Evolutionary conservation across 2,888 invertebrate genomes (phyloP).

Genomic region (Melanotus villosus): DNA sequence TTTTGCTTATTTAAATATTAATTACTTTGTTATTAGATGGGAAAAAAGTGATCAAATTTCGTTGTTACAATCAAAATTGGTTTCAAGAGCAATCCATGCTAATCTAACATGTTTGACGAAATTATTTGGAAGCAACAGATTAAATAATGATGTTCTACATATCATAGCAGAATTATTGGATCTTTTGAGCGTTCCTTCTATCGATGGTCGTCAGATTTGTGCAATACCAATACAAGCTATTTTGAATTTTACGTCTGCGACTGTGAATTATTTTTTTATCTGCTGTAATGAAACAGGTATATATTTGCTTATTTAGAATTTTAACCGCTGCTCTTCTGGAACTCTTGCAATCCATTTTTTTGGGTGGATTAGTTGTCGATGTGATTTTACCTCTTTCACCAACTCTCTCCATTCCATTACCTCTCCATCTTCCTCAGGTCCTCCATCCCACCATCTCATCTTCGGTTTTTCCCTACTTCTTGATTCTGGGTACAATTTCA

Average conservation of each 20-base stretch:
- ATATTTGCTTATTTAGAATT: slow-evolving; percentile 21
- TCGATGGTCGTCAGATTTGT: slow-evolving; percentile 61
- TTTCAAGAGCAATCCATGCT: slow-evolving; percentile 68
- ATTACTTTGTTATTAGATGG: slow-evolving; percentile 70
- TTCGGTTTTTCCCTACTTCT: too few relatives aligned
- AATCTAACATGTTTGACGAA: slow-evolving; percentile 69
- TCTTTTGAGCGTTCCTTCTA: slow-evolving; percentile 75
- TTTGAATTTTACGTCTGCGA: slow-evolving; percentile 79
- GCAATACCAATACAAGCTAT: slow-evolving; percentile 77
- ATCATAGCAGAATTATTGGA: slow-evolving; percentile 76
- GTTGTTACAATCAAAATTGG: slow-evolving; percentile 66
- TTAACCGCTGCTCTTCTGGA: too few relatives aligned
- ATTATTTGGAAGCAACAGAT: slow-evolving; percentile 64
- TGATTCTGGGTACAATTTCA: too few relatives aligned
- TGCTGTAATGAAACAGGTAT: slow-evolving; percentile 79
- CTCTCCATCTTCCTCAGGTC: too few relatives aligned
- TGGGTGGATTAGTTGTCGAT: too few relatives aligned
- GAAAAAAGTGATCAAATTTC: slow-evolving; percentile 71
- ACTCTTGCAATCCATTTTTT: too few relatives aligned
- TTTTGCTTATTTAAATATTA: background rate
- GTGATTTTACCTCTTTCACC: too few relatives aligned
- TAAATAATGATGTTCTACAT: slow-evolving; percentile 67
- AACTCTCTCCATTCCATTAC: too few relatives aligned
- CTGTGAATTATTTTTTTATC: slow-evolving; percentile 83
- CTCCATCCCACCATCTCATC: too few relatives aligned